Base-by-base conservation (phyloP, 2,113 vertebrate genomes). In the Alethe castanea region DNA sequence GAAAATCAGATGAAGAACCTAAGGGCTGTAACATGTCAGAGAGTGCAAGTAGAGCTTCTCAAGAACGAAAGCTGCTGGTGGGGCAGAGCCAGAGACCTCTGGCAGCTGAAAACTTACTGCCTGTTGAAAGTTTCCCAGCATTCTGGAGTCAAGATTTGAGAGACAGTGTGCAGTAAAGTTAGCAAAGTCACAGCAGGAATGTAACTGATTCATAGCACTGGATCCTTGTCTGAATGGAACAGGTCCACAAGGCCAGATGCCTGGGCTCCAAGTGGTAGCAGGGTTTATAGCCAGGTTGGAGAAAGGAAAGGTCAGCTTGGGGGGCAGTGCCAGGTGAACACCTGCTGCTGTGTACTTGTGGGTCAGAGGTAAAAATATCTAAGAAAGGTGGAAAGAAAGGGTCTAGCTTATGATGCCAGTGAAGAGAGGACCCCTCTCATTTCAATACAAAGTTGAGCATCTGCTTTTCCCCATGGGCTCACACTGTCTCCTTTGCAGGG, bases 261-360 rank as follows among this genome's bases (percentile, higher is more conserved):
- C 83, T 3, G 4, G 47, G 28, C 35, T 76, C 31, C 33, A 72
- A 48, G 57, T 7, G 53, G 14, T 44, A 57, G 19, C n/a, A 79
- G 40, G 17, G 31, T 50, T 83, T 59, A n/a, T 40, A 60, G 48
- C 52, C 44, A 47, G 25, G 52, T 1, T 84, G 31, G 48, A 67
- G 61, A 80, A 87, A 85, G 53, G 14, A 79, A 64, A 69, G 47
- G 45, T 65, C 48, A 69, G 12, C 29, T 4, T 7, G 15, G 25
- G 13, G 12, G 28, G 5, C 26, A 81, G 20, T 38, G 28, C 38
- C 35, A 42, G 14, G 24, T 29, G 13, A 54, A 56, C 0, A 0
- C 42, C 44, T 76, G 25, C 44, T 70, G 13, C 69, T 69, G 71
- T 0, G 0, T 52, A 36, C 18, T 26, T 18, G 19, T 74, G 56